A percentile compares a stretch with the other conserved stretches of the same genome.
Evolutionary conservation across 2,797 vertebrate species (phyloP).

Genomic region (Crocodylus rhombifer): DNA sequence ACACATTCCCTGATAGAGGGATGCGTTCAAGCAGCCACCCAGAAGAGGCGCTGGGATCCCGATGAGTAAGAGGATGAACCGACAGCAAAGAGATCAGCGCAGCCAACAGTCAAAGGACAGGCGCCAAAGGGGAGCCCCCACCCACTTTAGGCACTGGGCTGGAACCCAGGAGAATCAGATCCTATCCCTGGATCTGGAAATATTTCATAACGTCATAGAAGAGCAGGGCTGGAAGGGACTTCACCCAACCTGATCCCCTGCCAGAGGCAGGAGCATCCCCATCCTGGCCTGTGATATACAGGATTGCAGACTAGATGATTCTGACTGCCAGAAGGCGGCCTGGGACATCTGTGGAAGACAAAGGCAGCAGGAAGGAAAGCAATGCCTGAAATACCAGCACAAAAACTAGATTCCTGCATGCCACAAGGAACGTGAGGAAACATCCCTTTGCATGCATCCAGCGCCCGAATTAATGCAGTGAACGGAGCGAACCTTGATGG

Average conservation of each 20-base stretch:
- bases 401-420: too few species aligned
- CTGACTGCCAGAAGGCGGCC: neutral
- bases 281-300: too few species aligned
- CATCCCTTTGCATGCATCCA: too few species aligned
- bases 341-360: neutral
- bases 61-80: neutral
- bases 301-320: too few species aligned
- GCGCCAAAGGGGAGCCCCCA: neutral
- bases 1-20: neutral
- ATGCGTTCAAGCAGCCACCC: neutral
- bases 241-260: too few species aligned
- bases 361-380: fast-evolving
- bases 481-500: neutral
- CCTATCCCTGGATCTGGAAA: too few species aligned
- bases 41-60: fast-evolving
- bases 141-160: too few species aligned
- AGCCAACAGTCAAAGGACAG: neutral
- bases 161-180: too few species aligned
- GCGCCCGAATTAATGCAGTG: neutral
- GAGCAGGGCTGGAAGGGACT: too few species aligned
- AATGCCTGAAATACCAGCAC: too few species aligned
- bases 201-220: too few species aligned
- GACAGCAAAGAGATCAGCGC: neutral
- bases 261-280: too few species aligned
- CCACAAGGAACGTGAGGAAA: neutral